Percentiles rank a stretch among this genome's conserved stretches.
Conservation (phyloP, 2,888 invertebrate species). For the Linnaemya tessellans region DNA sequence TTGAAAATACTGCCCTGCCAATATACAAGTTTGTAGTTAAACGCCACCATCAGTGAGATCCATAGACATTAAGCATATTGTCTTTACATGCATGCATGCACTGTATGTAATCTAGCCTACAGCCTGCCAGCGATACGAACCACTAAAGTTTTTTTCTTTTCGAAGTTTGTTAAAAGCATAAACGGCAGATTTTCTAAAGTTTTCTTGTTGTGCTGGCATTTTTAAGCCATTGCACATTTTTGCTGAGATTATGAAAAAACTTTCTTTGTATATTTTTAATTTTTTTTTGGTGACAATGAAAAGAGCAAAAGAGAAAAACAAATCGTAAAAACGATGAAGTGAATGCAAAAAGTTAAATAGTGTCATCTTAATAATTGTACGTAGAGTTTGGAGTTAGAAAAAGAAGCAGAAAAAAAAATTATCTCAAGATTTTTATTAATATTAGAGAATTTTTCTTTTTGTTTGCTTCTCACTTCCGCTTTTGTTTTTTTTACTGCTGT, state of each 20-base stretch:
- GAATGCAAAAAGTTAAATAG: slow-evolving; percentile 66
- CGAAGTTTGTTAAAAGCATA: slow-evolving; percentile 24
- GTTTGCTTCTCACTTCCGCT: slow-evolving; percentile 23
- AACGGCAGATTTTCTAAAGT: slow-evolving; percentile 52
- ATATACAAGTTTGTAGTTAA: too few relatives aligned
- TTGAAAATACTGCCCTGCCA: too few relatives aligned
- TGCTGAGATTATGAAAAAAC: slow-evolving; percentile 53
- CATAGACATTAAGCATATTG: too few relatives aligned
- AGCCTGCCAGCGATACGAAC: not conserved
- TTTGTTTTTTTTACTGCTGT: slow-evolving; percentile 1
- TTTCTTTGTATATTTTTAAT: too few relatives aligned
- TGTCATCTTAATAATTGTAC: slow-evolving; percentile 62
- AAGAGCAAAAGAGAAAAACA: slow-evolving; percentile 24
- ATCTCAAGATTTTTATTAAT: slow-evolving; percentile 67
- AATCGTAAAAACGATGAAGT: slow-evolving; percentile 53
- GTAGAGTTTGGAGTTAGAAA: slow-evolving; percentile 25
- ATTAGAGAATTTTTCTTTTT: slow-evolving; percentile 38
- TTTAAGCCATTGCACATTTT: slow-evolving; percentile 5
- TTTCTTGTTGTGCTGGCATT: slow-evolving; percentile 19
- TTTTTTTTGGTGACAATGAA: slow-evolving; percentile 26
- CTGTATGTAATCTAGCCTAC: too few relatives aligned
- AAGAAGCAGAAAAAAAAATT: slow-evolving; percentile 3
- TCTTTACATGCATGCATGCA: too few relatives aligned
- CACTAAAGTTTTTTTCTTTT: not conserved
- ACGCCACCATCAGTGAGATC: too few relatives aligned